Evolutionary conservation across 2,888 invertebrate genomes (phyloP), one percentile per base, ranked within the genome.

Genomic region (Leptinotarsa juncta): DNA sequence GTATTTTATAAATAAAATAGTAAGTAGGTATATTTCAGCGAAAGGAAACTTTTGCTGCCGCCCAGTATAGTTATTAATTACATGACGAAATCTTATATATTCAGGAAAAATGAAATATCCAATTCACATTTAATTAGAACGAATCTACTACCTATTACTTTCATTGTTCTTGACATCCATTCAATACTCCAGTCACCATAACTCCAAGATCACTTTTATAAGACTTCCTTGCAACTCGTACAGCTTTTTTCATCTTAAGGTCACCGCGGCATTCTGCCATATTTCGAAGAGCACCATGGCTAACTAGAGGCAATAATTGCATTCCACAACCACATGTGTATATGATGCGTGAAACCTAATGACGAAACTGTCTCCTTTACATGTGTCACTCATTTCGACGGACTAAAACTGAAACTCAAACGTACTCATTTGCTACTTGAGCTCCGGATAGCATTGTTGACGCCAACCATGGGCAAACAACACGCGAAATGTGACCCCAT

Each of bases 301-400:
- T 87, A 87, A 87, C 86, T 84, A 86, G 86, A 78, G 84, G 83
- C 86, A 86, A 86, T 85, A 85, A 86, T 84, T 82, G 84, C 86
- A 86, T 85, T 85, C 84, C 86, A 84, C 86, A 83, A 83, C 83
- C 87, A 87, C 86, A 83, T 87, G 87, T 87, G 85, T 83, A 84
- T 85, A 85, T 86, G 86, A 85, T 82, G 86, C 87, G 86, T 87
- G 83, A 82, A 84, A 85, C 84, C 83, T 84, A 85, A 82, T 77
- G 80, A 86, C 82, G 84, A 85, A 69, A 81, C 84, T 83, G 85
- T 85, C 85, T 86, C 84, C 80, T 78, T 86, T 87, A 87, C 88
- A 88, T 86, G 84, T 88, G 88, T 87, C 88, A 88, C 84, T 88
- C 87, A 87, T 87, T 86, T 85, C 82, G 80, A 82, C 80, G 82